Conservation (phyloP, 2,888 invertebrate genomes). For the Ryuthela nishihirai region DNA sequence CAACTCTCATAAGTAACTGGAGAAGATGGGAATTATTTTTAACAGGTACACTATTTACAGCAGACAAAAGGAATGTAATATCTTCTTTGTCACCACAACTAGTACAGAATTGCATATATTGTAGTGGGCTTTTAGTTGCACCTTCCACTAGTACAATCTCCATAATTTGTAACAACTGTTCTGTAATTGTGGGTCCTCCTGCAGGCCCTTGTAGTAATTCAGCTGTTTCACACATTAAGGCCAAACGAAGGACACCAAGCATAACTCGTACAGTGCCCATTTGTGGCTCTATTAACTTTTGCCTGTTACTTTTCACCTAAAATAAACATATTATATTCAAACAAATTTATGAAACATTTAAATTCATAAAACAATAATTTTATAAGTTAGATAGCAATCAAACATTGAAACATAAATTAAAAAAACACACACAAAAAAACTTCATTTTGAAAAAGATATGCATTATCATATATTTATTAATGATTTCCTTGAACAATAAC, state of each 20-base stretch:
- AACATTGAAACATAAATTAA: too few species aligned
- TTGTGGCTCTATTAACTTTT: conserved; percentile 79
- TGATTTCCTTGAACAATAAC: too few species aligned
- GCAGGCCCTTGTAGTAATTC: conserved; percentile 56
- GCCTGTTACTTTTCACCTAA: conserved; percentile 74
- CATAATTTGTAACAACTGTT: conserved; percentile 90
- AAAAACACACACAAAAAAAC: too few species aligned
- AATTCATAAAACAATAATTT: too few species aligned
- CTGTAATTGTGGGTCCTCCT: conserved; percentile 64
- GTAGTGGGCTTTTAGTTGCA: conserved; percentile 75
- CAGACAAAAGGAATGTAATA: conserved; percentile 54
- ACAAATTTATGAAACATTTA: too few species aligned
- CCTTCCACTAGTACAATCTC: conserved; percentile 90
- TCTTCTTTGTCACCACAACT: conserved; percentile 88
- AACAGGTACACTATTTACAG: conserved; percentile 22
- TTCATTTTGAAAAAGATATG: too few species aligned
- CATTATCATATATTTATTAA: too few species aligned
- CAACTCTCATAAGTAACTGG: conserved; percentile 68
- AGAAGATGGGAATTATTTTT: conserved; percentile 24
- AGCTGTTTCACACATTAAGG: conserved; percentile 46
- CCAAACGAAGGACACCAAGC: conserved; percentile 72
- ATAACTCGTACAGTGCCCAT: conserved; percentile 77
- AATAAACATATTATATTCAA: too few species aligned
- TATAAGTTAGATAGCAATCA: too few species aligned
- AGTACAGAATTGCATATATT: conserved; percentile 78